phyloP scores from a whole-genome alignment of 1,140 invertebrate species.

The Andricus grossulariae region DNA sequence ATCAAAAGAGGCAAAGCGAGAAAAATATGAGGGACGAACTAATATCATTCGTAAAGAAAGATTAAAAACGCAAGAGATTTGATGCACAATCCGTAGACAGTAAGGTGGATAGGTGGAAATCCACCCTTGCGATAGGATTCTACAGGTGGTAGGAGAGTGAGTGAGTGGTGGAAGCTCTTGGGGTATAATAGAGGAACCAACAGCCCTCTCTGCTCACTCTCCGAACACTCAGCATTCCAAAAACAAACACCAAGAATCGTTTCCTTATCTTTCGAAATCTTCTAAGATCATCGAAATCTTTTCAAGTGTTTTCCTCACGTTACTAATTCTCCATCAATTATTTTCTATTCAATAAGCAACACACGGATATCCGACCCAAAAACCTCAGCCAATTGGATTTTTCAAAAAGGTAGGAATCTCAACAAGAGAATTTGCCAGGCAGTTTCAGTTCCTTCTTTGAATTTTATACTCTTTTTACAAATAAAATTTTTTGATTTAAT shows the following conservation, averaged over 20 bases:
- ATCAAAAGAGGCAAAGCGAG: neutral
- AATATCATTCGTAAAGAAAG: conserved; percentile 9
- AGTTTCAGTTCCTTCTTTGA: neutral
- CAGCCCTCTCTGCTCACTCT: conserved; percentile 65
- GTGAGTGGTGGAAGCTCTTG: conserved; percentile 57
- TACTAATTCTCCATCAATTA: no score
- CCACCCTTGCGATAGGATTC: conserved; percentile 53
- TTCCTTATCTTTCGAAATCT: neutral
- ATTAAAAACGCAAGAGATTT: conserved; percentile 24
- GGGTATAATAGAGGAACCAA: conserved; percentile 71
- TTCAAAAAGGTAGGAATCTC: neutral
- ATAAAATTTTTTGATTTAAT: neutral
- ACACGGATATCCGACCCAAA: no score
- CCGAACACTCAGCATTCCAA: conserved; percentile 50
- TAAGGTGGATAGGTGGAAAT: conserved; percentile 45
- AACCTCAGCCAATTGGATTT: neutral
- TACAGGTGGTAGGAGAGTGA: conserved; percentile 64
- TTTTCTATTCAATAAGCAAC: no score
- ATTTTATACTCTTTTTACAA: neutral
- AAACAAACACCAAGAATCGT: conserved; percentile 39
- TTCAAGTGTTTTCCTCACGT: neutral
- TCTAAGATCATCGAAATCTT: neutral
- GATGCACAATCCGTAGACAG: conserved; percentile 34
- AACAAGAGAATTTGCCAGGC: neutral
- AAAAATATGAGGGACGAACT: neutral